Evolutionary conservation across 2,888 invertebrate species (phyloP), one percentile per base, ranked within the genome.

Genomic region (Pseudanteris insignis): DNA sequence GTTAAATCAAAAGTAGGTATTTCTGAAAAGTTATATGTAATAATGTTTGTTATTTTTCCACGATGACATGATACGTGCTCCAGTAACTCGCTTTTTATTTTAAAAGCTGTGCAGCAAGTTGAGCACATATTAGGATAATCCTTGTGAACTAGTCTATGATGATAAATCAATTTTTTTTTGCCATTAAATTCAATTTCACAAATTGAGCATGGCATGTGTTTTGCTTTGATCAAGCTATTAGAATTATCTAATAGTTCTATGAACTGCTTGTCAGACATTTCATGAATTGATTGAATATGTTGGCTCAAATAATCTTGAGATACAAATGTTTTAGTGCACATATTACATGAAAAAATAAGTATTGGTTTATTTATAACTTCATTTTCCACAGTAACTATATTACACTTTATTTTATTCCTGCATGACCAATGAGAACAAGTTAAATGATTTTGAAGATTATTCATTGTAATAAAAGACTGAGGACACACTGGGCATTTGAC

Each of bases 401-500:
- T 18, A 9, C 47, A 47, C 9, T 40, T 48, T 2, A 2, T 11
- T 5, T 29, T 21, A 1, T 34, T 26, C 1, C 2, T 9, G 14
- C 46, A 46, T 8, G 12, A 2, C 37, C 33, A 38, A 11, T 48
- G 47, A 5, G 1, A 13, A 1, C 2, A 2, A 1, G 15, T 14
- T 9, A 48, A 14, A 32, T 48, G 48, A 1, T 9, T 1, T 6
- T 32, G 32, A 1, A 48, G 9, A 6, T 8, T 8, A 18, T 11
- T 13, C 6, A 9, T 38, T 6, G 24, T 37, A 6, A 25, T n/a
- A 6, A 30, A 48, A 2, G 32, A 38, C 11, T 30, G 21, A 1
- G 37, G 30, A 11, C 48, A 48, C 9, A 32, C 8, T 0, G 48
- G 13, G 25, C 48, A 48, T 12, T 48, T 48, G 2, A 48, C 11